Evolutionary conservation across 1,140 invertebrate genomes (phyloP).

Genomic region (Megathymus violae): DNA sequence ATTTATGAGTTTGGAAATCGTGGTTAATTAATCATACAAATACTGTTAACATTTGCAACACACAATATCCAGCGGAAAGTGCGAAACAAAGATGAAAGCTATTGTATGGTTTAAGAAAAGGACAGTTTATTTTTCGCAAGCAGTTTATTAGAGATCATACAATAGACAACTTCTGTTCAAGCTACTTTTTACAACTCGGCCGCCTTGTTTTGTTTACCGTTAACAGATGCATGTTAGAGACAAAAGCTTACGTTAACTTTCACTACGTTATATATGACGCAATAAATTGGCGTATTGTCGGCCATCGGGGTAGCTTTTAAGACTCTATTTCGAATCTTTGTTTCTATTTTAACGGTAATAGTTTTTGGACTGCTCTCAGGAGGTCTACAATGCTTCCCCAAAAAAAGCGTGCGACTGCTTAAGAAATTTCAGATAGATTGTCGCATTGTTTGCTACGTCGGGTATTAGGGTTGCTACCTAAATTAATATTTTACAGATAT

Average conservation of each 20-base stretch:
- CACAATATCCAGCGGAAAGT: too few species aligned
- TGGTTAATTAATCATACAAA: too few species aligned
- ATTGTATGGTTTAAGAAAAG: conserved; percentile 40
- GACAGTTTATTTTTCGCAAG: conserved; percentile 62
- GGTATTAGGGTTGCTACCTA: conserved; percentile 9
- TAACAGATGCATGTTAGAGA: conserved; percentile 59
- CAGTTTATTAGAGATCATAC: conserved; percentile 56
- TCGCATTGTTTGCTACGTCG: conserved; percentile 39
- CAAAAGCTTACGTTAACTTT: conserved; percentile 66
- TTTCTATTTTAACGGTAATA: conserved; percentile 79
- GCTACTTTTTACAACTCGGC: conserved; percentile 50
- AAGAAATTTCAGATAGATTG: conserved; percentile 60
- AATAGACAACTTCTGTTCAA: conserved; percentile 66
- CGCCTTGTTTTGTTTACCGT: conserved; percentile 68
- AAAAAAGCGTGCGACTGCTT: conserved; percentile 68
- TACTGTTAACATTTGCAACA: too few species aligned
- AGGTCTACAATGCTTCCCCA: conserved; percentile 55
- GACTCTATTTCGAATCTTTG: conserved; percentile 55
- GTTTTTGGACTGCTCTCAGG: conserved; percentile 49
- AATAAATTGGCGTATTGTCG: conserved; percentile 66
- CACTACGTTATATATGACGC: conserved; percentile 75
- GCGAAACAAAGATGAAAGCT: conserved; percentile 10
- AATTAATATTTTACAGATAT: too few species aligned
- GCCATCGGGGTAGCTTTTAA: conserved; percentile 44
- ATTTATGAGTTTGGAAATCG: too few species aligned